These are phyloP conservation scores for Onychomys arenicola DNA, from an alignment of 2,797 vertebrate species.

Conservation along the genomic window DNA sequence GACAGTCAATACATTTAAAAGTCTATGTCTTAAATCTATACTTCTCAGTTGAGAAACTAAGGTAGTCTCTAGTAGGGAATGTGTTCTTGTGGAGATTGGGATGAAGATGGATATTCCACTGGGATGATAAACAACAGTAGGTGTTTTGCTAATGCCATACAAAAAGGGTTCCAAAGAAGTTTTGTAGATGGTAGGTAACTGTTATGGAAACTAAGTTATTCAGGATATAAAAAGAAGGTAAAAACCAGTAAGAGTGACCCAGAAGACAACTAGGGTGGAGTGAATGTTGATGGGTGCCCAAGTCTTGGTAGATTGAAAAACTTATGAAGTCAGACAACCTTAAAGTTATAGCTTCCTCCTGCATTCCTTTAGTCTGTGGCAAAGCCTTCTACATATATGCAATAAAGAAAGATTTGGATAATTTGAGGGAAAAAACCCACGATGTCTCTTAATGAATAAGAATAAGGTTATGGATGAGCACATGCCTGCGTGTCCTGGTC, in stretches of 20 bases:
- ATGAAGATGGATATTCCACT: not conserved
- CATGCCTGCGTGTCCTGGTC: not conserved
- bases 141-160: not conserved
- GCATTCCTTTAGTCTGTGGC: not conserved
- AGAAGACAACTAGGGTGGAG: not conserved
- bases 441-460: not conserved
- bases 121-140: not conserved
- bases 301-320: not conserved
- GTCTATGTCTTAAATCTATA: not conserved
- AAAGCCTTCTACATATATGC: not conserved
- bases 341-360: not conserved
- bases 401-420: not conserved
- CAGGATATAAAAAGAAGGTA: not conserved
- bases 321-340: not conserved
- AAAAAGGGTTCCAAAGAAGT: not conserved
- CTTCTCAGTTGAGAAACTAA: not conserved
- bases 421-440: not conserved
- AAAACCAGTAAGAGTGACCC: not conserved
- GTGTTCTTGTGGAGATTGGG: not conserved
- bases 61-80: not conserved
- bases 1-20: conserved; percentile 2
- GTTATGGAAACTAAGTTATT: not conserved
- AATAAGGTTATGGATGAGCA: conserved; percentile 14
- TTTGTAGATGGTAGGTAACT: not conserved
- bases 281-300: not conserved